Base-by-base conservation (phyloP, 2,888 invertebrate genomes). In the Rhogogaster chlorosoma region DNA sequence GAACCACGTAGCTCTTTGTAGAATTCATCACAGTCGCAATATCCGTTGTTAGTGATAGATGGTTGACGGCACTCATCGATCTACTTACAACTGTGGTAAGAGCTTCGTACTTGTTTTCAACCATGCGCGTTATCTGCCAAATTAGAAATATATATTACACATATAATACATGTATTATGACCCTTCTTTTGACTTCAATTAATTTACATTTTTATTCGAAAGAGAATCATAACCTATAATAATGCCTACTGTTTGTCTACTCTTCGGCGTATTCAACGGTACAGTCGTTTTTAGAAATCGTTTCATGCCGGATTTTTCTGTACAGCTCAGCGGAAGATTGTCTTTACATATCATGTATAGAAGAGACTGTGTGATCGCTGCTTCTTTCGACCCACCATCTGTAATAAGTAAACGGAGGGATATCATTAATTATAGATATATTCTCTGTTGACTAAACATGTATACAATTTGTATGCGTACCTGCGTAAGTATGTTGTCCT, bases 81-180 rank as follows among this genome's bases (percentile, higher is more conserved):
- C 49, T 77, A 49, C 77, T 77, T 26, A 77, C 77, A n/a, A 77
- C 77, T 26, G 26, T 29, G 45, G 77, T 42, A 49, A 77, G 45
- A 29, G 53, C 1, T 29, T 49, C 26, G 18, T 77, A 77, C 15
- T 77, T 77, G 7, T 10, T 29, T 49, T 77, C 77, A 77, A 77
- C 15, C 53, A 77, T n/a, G 3, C 77, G 77, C 29, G 77, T 77
- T 9, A 77, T 77, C 77, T 77, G 29, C 53, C 29, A 77, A 42
- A 32, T 7, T 22, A 5, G 10, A 38, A 67, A 32, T 67, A 12
- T 32, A 67, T 5, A 32, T 36, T 88, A 89, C 90, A 88, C 88
- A 88, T 89, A 89, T 90, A 91, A 91, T 90, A 89, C 89, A 89
- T 89, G 90, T 91, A 5, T 26, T 29, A 15, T 2, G 10, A 49